Percentiles rank a stretch among this genome's conserved stretches.
Conservation (phyloP, 2,888 invertebrate genomes). For the Tachystola acroxantha region DNA sequence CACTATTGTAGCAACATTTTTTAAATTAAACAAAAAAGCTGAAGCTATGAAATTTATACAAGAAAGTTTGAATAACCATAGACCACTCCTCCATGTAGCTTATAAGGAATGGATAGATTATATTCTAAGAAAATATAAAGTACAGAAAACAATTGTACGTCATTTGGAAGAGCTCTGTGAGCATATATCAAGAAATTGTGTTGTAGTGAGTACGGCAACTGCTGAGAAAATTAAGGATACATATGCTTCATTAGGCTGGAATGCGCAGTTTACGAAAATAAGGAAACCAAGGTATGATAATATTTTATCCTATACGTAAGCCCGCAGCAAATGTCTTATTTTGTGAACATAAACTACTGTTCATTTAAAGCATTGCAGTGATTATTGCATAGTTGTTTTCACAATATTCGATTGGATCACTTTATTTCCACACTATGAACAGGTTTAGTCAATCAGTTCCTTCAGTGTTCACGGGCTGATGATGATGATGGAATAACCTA, state of each 20-base stretch:
- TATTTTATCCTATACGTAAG: too few relatives aligned
- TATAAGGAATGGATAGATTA: conserved; percentile 75
- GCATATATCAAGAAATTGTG: conserved; percentile 72
- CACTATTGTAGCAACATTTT: conserved; percentile 77
- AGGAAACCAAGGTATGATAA: conserved; percentile 39
- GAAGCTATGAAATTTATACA: conserved; percentile 80
- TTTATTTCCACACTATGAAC: too few relatives aligned
- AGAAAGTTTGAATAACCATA: conserved; percentile 63
- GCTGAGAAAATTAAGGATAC: conserved; percentile 42
- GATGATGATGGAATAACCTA: too few relatives aligned
- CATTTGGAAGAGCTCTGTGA: conserved; percentile 77
- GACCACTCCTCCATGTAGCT: conserved; percentile 61
- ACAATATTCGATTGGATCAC: too few relatives aligned
- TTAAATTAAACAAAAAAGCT: conserved; percentile 73
- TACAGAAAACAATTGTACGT: conserved; percentile 40
- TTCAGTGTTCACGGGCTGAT: too few relatives aligned
- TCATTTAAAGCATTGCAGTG: too few relatives aligned
- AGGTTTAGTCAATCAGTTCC: too few relatives aligned
- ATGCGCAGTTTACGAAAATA: conserved; percentile 42
- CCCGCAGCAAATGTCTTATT: too few relatives aligned
- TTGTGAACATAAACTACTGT: too few relatives aligned
- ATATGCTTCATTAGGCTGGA: conserved; percentile 46
- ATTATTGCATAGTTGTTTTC: too few relatives aligned
- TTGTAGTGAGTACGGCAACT: conserved; percentile 35
- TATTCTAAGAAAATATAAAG: conserved; percentile 53